Percentiles rank a stretch among this genome's conserved stretches.
These are phyloP conservation scores for Amblyornis subalaris DNA, from an alignment of 2,113 vertebrate species.

Conservation along the genomic window DNA sequence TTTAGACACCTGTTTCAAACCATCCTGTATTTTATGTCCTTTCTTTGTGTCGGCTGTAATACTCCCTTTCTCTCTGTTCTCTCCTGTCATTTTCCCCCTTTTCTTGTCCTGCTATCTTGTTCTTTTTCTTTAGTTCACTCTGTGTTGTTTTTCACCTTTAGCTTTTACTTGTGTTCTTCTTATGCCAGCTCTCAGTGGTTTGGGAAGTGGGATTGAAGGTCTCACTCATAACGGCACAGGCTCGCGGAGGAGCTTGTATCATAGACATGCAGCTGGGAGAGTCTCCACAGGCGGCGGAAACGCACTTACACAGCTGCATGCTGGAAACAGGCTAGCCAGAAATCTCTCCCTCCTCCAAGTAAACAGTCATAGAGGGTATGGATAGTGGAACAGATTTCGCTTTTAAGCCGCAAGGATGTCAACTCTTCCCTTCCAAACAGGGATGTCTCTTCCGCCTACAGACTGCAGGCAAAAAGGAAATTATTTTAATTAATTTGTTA, in stretches of 20 bases:
- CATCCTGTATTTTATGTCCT: neutral
- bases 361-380: neutral
- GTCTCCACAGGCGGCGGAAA: neutral
- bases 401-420: neutral
- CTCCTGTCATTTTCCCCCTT: neutral
- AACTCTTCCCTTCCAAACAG: neutral
- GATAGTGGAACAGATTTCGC: neutral
- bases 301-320: neutral
- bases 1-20: neutral
- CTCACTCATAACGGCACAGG: fast-evolving
- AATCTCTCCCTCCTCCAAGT: neutral
- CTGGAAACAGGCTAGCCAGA: neutral
- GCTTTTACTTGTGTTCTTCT: neutral
- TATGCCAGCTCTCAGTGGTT: neutral
- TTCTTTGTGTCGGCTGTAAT: neutral
- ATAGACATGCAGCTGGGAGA: fast-evolving
- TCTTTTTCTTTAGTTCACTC: neutral
- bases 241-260: neutral
- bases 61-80: neutral
- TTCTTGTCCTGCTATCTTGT: neutral
- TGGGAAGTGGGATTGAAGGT: neutral
- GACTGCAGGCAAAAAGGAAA: neutral
- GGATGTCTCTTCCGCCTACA: neutral
- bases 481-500: constrained; percentile 53
- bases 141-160: neutral